These are phyloP conservation scores for Rhagophthalmus giganteus DNA, from an alignment of 2,888 invertebrate species.

Conservation along the genomic window DNA sequence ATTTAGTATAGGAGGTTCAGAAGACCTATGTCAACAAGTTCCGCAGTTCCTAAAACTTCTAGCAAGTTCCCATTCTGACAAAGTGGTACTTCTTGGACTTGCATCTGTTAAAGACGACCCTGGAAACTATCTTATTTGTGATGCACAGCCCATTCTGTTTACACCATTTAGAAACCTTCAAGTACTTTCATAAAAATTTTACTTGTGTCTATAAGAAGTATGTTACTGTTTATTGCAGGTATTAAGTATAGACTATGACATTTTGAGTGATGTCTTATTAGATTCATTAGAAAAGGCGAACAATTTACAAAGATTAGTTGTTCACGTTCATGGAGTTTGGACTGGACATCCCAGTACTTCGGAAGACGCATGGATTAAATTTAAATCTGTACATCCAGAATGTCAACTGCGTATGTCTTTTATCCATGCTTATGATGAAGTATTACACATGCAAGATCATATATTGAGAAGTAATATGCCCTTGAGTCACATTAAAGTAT, in stretches of 20 bases:
- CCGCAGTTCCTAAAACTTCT: slow-evolving; percentile 46
- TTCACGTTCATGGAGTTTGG: slow-evolving; percentile 71
- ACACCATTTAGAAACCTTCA: slow-evolving; percentile 63
- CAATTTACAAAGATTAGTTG: slow-evolving; percentile 63
- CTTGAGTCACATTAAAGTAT: slow-evolving; percentile 70
- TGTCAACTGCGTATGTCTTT: slow-evolving; percentile 64
- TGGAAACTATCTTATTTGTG: slow-evolving; percentile 63
- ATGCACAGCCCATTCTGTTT: slow-evolving; percentile 62
- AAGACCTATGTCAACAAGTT: slow-evolving; percentile 49
- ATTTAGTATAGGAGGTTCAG: slow-evolving; percentile 53
- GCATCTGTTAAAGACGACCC: slow-evolving; percentile 76
- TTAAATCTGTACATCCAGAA: slow-evolving; percentile 60
- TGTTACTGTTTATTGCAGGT: slow-evolving; percentile 44
- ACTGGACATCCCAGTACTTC: slow-evolving; percentile 65
- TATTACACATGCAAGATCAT: slow-evolving; percentile 62
- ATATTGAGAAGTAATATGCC: slow-evolving; percentile 73
- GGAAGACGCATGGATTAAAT: slow-evolving; percentile 65
- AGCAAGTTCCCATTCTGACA: slow-evolving; percentile 56
- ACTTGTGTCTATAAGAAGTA: slow-evolving; percentile 19
- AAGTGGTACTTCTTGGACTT: slow-evolving; percentile 66
- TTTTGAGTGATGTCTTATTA: slow-evolving; percentile 58
- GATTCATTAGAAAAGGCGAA: slow-evolving; percentile 44
- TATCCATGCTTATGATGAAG: slow-evolving; percentile 71
- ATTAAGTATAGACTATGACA: slow-evolving; percentile 63
- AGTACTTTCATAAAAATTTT: slow-evolving; percentile 48